Evolutionary conservation across 2,113 vertebrate genomes (phyloP), one percentile per base, ranked within the genome.

Genomic region (Microtus richardsoni): DNA sequence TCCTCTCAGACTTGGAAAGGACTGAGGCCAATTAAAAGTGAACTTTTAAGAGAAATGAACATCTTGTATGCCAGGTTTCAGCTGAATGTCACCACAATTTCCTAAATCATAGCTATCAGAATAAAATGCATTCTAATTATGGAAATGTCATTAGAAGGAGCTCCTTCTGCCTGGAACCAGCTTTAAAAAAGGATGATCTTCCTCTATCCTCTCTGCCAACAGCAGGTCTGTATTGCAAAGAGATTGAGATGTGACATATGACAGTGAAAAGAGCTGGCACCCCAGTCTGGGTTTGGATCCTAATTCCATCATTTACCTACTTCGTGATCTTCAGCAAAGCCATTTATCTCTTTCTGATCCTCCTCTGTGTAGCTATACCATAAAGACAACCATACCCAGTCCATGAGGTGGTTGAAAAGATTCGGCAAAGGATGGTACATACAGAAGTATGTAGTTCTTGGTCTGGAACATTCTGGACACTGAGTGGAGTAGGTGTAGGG

Each of bases 41-140:
- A 96, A 97, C 97, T 98, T 98, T 97, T 95, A 97, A 96, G 93
- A 97, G 93, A 96, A 97, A 95, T 82, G 97, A 98, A 98, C 97
- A 98, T 98, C 96, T 98, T 98, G 97, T 90, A 84, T 91, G 94
- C 95, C 97, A 98, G 97, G 96, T 97, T 98, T 97, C 95, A 96
- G 90, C 91, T 96, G 96, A 98, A 97, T 97, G 95, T 97, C 96
- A 97, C 62, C 88, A 88, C 95, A 96, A 97, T 95, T 96, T 97
- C 95, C 95, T 97, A 93, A 97, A 97, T 97, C 97, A 96, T 95
- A 92, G 96, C 97, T 96, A 98, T 96, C 93, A 94, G 97, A 96
- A 96, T 93, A 90, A 95, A 98, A 97, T 54, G 30, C 74, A 58
- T 96, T 96, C 97, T 97, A 97, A 98, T 97, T 97, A 97, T 96